These are phyloP conservation scores for Euglossa dilemma DNA, from an alignment of 1,140 invertebrate species.

Conservation along the genomic window DNA sequence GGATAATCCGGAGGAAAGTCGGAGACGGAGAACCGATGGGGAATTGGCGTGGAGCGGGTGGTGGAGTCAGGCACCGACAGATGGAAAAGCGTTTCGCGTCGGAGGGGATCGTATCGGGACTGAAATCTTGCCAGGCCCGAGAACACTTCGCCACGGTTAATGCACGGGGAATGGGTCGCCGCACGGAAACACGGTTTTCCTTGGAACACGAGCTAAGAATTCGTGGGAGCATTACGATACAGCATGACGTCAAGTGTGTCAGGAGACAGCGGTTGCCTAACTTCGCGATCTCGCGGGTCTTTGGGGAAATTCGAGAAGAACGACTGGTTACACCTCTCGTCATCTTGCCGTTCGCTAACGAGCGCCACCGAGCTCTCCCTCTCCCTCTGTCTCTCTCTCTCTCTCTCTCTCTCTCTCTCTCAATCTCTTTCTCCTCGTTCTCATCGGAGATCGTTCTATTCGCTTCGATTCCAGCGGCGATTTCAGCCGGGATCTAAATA, in stretches of 20 bases:
- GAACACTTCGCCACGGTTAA: conserved; percentile 47
- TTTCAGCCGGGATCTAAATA: conserved; percentile 10
- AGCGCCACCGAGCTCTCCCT: background rate
- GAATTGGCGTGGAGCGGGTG: background rate
- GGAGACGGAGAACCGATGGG: background rate
- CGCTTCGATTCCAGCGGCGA: background rate
- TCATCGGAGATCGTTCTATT: too few species aligned
- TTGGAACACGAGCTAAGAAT: conserved; percentile 48
- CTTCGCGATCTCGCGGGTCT: background rate
- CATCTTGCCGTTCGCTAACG: background rate
- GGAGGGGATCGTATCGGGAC: conserved; percentile 13
- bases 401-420: too few species aligned
- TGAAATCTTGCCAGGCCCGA: conserved; percentile 36
- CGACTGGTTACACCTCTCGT: too few species aligned
- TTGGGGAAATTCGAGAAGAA: background rate
- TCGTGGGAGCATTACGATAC: conserved; percentile 48
- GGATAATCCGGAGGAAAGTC: too few species aligned
- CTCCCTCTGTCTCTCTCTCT: too few species aligned
- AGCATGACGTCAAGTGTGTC: conserved; percentile 44
- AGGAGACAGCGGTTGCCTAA: conserved; percentile 21
- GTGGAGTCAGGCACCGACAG: conserved; percentile 7
- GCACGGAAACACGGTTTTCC: conserved; percentile 43
- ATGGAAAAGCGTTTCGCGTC: conserved; percentile 51
- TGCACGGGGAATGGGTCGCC: conserved; percentile 47
- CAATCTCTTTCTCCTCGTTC: too few species aligned